Base-by-base conservation (phyloP, 1,140 invertebrate genomes). In the Phymorhynchus buccinoides region DNA sequence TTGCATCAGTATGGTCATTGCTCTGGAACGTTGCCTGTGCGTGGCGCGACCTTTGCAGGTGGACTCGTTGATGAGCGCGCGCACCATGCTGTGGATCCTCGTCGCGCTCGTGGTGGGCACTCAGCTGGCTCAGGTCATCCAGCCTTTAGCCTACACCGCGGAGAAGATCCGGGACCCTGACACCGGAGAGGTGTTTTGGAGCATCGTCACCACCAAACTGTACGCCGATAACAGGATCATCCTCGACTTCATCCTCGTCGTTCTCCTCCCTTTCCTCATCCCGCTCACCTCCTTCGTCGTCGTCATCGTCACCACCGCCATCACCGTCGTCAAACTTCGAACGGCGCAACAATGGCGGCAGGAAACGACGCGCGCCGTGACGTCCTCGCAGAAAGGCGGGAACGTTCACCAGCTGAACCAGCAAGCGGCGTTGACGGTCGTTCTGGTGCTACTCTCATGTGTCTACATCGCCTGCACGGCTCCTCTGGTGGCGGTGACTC, bases 221-320 rank as follows among this genome's bases (percentile, higher is more conserved):
- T 62, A 56, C 48, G 32, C 22, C 6, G 44, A 56, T 27, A 32
- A 80, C 44, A 22, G 44, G 44, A 48, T 56, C 27, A n/a, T 80
- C 44, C 27, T 80, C n/a, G 52, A 80, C 44, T 56, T 80, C 79
- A 18, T 80, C 52, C 79, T 80, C 79, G 48, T 80, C 79, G 52
- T 80, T 56, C 48, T 80, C 44, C 44, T 80, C 18, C 79, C 44
- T 16, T 52, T 66, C 79, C 12, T 52, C 48, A 30, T 80, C 44
- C 79, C 79, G 14, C 22, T 80, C 79, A 32, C 62, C 44, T 56
- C 79, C 30, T 80, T 80, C 44, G 22, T 80, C 79, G 79, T 80
- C 3, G 52, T 80, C 44, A n/a, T 30, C 42, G 30, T 80, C 79
- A 56, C 3, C 48, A 80, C 79, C 18, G 79, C 79, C 42, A 56